Evolutionary conservation across 2,888 invertebrate species (phyloP), one percentile per base, ranked within the genome.

Genomic region (Drosophila buzzatii): DNA sequence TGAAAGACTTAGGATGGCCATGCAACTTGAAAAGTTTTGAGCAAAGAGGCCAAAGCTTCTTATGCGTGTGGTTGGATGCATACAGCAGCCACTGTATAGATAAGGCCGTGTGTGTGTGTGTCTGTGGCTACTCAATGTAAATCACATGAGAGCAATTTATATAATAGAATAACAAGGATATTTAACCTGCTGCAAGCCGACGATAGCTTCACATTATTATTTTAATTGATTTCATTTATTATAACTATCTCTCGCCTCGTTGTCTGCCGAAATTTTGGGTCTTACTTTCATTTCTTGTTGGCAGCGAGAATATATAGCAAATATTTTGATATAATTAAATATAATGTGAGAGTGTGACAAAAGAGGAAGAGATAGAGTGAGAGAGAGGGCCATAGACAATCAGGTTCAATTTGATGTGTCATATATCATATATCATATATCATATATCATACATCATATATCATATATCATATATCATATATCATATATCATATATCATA

Each of bases 141-240:
- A 27, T n/a, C 33, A 23, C 45, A 33, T 67, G 45, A 31, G 35
- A 39, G 16, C 35, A 31, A 57, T 72, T 63, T 16, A 33, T 18
- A 37, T 27, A 12, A 55, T 23, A 42, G 37, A 35, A 10, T 14
- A 47, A 42, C 44, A 42, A 37, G 45, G 14, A 37, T 42, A 55
- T 51, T 74, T 44, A 73, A 23, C 39, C 61, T 42, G 10, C 31
- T 52, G 60, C 12, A 27, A 7, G 18, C 9, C 18, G 31, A 39
- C 53, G 53, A 71, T 63, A 41, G 56, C 37, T 41, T 18, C n/a
- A 41, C 55, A 51, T 56, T 57, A 63, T 63, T 63, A 42, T 60
- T 76, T 60, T 53, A 76, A 76, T 74, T 76, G 60, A 64, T 74
- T 76, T 51, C 70, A 63, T 76, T 74, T 57, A 57, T 74, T 70